Evolutionary conservation across 1,140 invertebrate species (phyloP).

Genomic region (Danaus plexippus): DNA sequence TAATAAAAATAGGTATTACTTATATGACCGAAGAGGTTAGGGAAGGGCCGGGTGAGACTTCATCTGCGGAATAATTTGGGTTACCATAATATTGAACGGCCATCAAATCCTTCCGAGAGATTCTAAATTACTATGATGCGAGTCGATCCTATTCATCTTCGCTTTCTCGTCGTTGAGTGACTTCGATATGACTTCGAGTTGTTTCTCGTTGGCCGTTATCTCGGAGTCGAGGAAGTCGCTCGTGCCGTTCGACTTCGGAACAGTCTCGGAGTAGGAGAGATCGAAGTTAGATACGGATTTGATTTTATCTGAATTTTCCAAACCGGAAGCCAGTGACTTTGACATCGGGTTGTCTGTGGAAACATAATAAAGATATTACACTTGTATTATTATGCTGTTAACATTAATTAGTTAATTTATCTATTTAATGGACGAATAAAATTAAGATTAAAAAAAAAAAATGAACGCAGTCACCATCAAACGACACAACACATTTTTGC

Average conservation of each 20-base stretch:
- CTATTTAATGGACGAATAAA: too few relatives aligned
- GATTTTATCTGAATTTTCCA: slow-evolving; percentile 37
- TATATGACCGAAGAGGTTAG: too few relatives aligned
- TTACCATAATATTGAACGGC: too few relatives aligned
- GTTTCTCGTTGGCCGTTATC: slow-evolving; percentile 14
- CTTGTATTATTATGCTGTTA: slow-evolving; percentile 5
- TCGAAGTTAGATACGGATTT: slow-evolving; percentile 50
- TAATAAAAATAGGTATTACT: too few relatives aligned
- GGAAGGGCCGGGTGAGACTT: too few relatives aligned
- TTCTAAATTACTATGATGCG: slow-evolving; percentile 64
- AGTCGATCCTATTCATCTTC: slow-evolving; percentile 68
- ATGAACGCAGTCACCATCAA: too few relatives aligned
- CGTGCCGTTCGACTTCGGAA: slow-evolving; percentile 40
- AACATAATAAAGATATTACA: slow-evolving; percentile 4
- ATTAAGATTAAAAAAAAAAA: too few relatives aligned
- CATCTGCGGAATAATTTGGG: too few relatives aligned
- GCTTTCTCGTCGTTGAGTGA: slow-evolving; percentile 58
- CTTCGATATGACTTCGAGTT: slow-evolving; percentile 23
- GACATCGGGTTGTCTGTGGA: slow-evolving; percentile 41
- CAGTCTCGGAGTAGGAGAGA: slow-evolving; percentile 35
- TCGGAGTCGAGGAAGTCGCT: slow-evolving; percentile 54
- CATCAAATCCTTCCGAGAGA: slow-evolving; percentile 25
- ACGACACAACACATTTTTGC: too few relatives aligned
- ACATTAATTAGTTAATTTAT: slow-evolving; percentile 8
- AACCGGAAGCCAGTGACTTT: slow-evolving; percentile 41